These are phyloP conservation scores for Piscicola geometra DNA, from an alignment of 2,888 invertebrate species.

Conservation along the genomic window DNA sequence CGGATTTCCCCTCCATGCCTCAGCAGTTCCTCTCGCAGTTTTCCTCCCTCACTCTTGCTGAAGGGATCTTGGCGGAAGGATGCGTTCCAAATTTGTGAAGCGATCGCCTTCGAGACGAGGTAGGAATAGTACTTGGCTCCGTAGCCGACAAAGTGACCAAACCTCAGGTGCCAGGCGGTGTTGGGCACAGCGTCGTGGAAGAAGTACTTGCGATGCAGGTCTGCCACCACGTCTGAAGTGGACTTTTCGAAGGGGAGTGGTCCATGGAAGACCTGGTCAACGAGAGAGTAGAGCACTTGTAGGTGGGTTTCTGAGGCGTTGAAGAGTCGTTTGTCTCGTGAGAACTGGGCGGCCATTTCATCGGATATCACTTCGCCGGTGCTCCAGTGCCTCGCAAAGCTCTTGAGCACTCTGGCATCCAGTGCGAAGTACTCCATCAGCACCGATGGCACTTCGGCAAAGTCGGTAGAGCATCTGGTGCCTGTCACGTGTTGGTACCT, in stretches of 20 bases:
- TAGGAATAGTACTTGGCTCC: slow-evolving; percentile 99
- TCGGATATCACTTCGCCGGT: slow-evolving; percentile 79
- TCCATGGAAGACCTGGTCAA: slow-evolving; percentile 85
- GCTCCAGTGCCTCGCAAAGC: slow-evolving; percentile 84
- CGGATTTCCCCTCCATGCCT: slow-evolving; percentile 82
- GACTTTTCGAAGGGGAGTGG: slow-evolving; percentile 56
- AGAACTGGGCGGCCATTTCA: slow-evolving; percentile 72
- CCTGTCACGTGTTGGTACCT: slow-evolving; percentile 91
- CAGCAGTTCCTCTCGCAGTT: slow-evolving; percentile 71
- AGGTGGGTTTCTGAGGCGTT: slow-evolving; percentile 65
- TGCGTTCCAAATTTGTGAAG: slow-evolving; percentile 85
- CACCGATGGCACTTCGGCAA: slow-evolving; percentile 97
- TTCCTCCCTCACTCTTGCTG: slow-evolving; percentile 66
- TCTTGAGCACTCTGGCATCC: slow-evolving; percentile 74
- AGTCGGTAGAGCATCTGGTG: slow-evolving; percentile 92
- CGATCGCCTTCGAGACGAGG: slow-evolving; percentile 84
- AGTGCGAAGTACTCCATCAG: slow-evolving; percentile 95
- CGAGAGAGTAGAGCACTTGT: slow-evolving; percentile 75
- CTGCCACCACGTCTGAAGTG: slow-evolving; percentile 71
- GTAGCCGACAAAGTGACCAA: slow-evolving; percentile 93
- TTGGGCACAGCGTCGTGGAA: slow-evolving; percentile 78
- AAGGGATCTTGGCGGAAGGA: slow-evolving; percentile 68
- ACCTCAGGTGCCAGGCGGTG: slow-evolving; percentile 91
- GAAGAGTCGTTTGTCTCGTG: slow-evolving; percentile 79
- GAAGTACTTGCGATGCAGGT: slow-evolving; percentile 77